These are phyloP conservation scores for Mactra quadrangularis DNA, from an alignment of 1,140 invertebrate genomes.

Conservation along the genomic window DNA sequence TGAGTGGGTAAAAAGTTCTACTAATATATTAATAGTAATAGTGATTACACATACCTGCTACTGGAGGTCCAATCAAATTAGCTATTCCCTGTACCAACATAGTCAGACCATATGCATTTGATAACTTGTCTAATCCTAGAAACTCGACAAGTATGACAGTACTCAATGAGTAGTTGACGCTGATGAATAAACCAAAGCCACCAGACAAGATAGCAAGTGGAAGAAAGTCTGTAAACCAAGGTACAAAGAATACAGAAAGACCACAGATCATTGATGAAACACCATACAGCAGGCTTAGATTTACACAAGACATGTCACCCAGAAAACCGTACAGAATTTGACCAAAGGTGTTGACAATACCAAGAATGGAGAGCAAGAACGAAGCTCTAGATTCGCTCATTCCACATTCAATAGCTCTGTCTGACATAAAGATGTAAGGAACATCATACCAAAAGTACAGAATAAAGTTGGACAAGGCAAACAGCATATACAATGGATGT, in stretches of 20 bases:
- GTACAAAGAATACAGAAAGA: constrained; percentile 71
- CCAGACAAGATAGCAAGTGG: constrained; percentile 69
- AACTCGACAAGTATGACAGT: constrained; percentile 81
- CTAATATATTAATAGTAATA: too few relatives aligned
- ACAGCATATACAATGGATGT: constrained; percentile 71
- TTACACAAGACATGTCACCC: constrained; percentile 87
- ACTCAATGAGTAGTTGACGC: constrained; percentile 81
- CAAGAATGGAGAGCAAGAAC: constrained; percentile 96
- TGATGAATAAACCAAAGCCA: constrained; percentile 81
- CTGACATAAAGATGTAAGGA: constrained; percentile 80
- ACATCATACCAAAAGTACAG: constrained; percentile 80
- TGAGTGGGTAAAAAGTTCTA: too few relatives aligned
- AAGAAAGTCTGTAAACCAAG: constrained; percentile 69
- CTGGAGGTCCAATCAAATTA: constrained; percentile 80
- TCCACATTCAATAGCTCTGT: constrained; percentile 74
- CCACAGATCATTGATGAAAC: constrained; percentile 73
- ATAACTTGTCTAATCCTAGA: constrained; percentile 81
- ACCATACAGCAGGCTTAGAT: constrained; percentile 78
- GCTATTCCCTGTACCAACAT: constrained; percentile 82
- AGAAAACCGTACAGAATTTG: constrained; percentile 94
- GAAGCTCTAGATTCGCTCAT: constrained; percentile 89
- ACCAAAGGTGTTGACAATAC: constrained; percentile 86
- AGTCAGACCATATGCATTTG: constrained; percentile 82
- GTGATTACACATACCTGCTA: constrained; percentile 75
- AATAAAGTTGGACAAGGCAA: constrained; percentile 79